Evolutionary conservation across 2,888 invertebrate genomes (phyloP), one percentile per base, ranked within the genome.

Genomic region (Pheosia gnoma): DNA sequence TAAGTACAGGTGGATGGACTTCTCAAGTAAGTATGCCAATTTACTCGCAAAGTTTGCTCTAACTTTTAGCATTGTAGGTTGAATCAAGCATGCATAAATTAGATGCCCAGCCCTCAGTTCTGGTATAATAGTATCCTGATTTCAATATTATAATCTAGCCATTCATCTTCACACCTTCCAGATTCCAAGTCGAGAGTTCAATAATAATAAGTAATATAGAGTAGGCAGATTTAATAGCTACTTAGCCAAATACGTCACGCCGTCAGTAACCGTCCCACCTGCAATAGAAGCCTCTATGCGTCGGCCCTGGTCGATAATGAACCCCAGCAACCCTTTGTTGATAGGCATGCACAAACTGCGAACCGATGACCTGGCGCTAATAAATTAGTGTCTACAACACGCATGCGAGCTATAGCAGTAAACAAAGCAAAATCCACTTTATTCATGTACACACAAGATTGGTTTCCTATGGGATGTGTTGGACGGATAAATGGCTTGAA

Each of bases 291-390:
- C 47, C 10, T 5, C 43, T 9, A 45, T 45, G 10, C 41, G 1
- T 41, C 0, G 41, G 5, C 10, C 11, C 59, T 52, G 36, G 64
- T 72, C 70, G 55, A 72, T 66, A 62, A 72, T 61, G 60, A 61
- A 53, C 60, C 57, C 57, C 57, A 58, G 62, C 62, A 39, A 62
- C 64, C 65, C 59, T 55, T 56, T 58, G 60, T 43, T 55, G 61
- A 66, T 67, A 71, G 70, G 71, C 75, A 68, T 74, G 65, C 65
- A 66, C 66, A 58, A 60, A 69, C 54, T 60, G 63, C 62, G 60
- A 73, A 67, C 69, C 69, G 58, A 66, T 73, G 78, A 75, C 75
- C 79, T 64, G 75, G 65, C 67, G 69, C 68, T 72, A 77, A 78
- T 77, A 74, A 69, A 78, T 78, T 78, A 67, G 65, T 69, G 70